A percentile compares a stretch with the other conserved stretches of the same genome.
Conservation (phyloP, 2,797 vertebrate genomes). For the Paramormyrops hopkinsi region DNA sequence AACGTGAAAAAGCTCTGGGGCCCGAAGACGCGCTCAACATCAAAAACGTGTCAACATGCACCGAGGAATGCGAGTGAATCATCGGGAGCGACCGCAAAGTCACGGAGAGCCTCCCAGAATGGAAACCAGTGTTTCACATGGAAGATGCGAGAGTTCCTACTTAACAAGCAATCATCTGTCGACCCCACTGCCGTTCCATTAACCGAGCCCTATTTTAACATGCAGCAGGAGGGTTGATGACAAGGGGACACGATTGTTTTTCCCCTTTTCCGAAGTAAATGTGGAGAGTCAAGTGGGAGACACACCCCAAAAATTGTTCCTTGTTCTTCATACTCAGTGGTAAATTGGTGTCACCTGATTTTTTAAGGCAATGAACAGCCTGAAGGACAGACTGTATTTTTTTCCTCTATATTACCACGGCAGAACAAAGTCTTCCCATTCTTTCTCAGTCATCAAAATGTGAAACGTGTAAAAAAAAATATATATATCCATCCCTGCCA, state of each 20-base stretch:
- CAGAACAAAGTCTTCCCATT: not conserved
- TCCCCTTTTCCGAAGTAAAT: not conserved
- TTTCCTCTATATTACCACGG: slow-evolving; percentile 7
- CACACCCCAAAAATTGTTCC: not conserved
- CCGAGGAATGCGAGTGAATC: not conserved
- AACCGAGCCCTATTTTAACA: not conserved
- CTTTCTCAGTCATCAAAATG: not conserved
- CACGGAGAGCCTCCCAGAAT: not conserved
- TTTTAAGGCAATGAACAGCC: slow-evolving; percentile 31
- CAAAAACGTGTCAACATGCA: not conserved
- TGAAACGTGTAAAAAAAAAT: not conserved
- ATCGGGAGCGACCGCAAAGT: not conserved
- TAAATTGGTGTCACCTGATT: slow-evolving; percentile 36
- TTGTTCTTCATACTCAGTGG: not conserved
- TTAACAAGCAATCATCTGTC: not conserved
- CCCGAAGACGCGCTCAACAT: not conserved
- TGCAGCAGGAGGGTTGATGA: not conserved
- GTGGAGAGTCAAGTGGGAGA: not conserved
- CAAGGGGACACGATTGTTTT: not conserved
- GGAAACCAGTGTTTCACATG: not conserved
- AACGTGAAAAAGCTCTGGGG: not conserved
- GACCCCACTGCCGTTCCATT: not conserved
- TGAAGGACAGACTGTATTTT: slow-evolving; percentile 23
- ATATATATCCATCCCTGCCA: not conserved
- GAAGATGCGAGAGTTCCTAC: not conserved